These are phyloP conservation scores for Gymnothorax reevesii DNA, from an alignment of 2,797 vertebrate species.

Conservation along the genomic window DNA sequence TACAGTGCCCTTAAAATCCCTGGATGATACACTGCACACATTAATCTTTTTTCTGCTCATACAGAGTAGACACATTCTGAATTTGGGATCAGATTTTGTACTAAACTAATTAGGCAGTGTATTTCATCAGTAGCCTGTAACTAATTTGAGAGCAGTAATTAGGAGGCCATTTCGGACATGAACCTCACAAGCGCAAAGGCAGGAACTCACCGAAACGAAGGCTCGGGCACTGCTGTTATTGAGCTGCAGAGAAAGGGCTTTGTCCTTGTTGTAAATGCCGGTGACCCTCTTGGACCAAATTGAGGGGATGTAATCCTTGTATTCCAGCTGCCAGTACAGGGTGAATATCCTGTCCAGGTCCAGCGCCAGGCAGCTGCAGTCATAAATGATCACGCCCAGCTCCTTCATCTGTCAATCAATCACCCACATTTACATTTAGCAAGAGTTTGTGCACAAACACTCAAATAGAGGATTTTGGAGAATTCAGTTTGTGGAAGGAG, in stretches of 20 bases:
- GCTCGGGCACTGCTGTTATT: constrained; percentile 83
- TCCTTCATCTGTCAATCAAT: constrained; percentile 87
- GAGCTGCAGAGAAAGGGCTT: constrained; percentile 73
- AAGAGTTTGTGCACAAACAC: background rate
- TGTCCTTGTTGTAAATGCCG: constrained; percentile 82
- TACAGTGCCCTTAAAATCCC: too few relatives aligned
- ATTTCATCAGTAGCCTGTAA: too few relatives aligned
- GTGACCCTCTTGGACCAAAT: constrained; percentile 92
- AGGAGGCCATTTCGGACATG: too few relatives aligned
- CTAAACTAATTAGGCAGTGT: too few relatives aligned
- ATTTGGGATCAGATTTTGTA: too few relatives aligned
- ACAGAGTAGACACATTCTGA: too few relatives aligned
- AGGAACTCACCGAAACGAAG: constrained; percentile 63
- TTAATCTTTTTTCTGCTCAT: too few relatives aligned
- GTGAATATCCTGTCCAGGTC: constrained; percentile 86
- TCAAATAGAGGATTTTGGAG: too few relatives aligned
- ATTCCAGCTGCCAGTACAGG: constrained; percentile 77
- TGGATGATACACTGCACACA: too few relatives aligned
- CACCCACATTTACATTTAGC: background rate
- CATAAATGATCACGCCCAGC: constrained; percentile 86
- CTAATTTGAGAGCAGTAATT: too few relatives aligned
- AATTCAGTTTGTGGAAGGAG: too few relatives aligned
- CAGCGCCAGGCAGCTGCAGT: constrained; percentile 93
- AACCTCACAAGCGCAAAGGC: too few relatives aligned
- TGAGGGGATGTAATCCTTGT: constrained; percentile 73